These are phyloP conservation scores for Dolichopus griseipennis DNA, from an alignment of 2,888 invertebrate species.

Conservation along the genomic window DNA sequence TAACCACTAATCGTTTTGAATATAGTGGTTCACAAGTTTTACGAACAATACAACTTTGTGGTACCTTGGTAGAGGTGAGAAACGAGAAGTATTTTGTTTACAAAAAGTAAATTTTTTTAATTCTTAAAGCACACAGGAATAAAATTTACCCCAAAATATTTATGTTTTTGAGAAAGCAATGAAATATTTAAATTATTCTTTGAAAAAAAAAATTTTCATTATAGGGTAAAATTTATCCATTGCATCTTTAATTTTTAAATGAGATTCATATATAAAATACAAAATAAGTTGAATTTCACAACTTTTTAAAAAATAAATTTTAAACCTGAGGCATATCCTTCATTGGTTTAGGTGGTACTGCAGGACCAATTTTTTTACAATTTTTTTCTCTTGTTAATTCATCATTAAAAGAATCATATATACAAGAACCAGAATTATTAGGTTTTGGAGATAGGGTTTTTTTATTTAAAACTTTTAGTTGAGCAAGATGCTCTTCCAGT, in stretches of 20 bases:
- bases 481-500: conserved; percentile 61
- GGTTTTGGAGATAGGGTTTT: conserved; percentile 26
- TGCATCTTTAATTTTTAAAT: too few species aligned
- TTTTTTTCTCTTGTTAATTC: conserved; percentile 35
- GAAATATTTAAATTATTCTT: too few species aligned
- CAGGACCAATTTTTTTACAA: conserved; percentile 60
- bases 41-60: conserved; percentile 64
- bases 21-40: conserved; percentile 65
- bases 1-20: conserved; percentile 57
- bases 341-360: conserved; percentile 69
- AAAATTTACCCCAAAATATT: too few species aligned
- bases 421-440: conserved; percentile 10
- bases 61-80: conserved; percentile 46
- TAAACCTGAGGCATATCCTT: conserved; percentile 52
- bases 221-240: too few species aligned
- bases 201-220: too few species aligned
- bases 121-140: too few species aligned
- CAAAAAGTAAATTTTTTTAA: too few species aligned
- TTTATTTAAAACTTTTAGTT: conserved; percentile 53
- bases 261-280: too few species aligned
- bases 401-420: conserved; percentile 9
- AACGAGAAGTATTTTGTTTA: too few species aligned
- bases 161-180: too few species aligned
- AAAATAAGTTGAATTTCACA: neutral
- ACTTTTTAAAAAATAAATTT: conserved; percentile 2